A percentile compares a stretch with the other conserved stretches of the same genome.
Conservation (phyloP, 2,797 vertebrate species). For the Notolepis coatsorum region DNA sequence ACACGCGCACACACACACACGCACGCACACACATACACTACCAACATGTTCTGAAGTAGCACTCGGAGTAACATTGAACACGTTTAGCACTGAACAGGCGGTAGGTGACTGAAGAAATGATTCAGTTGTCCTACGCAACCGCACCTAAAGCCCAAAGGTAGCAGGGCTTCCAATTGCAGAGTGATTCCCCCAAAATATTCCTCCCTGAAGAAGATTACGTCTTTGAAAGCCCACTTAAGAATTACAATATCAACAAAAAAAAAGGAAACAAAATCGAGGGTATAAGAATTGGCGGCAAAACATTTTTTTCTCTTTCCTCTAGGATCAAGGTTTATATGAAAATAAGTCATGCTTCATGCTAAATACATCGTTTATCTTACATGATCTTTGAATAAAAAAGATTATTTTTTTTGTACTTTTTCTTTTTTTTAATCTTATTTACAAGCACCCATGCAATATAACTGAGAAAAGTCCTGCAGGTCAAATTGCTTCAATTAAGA, state of each 20-base stretch:
- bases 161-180: slow-evolving; percentile 55
- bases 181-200: slow-evolving; percentile 80
- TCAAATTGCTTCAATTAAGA: slow-evolving; percentile 90
- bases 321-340: slow-evolving; percentile 99
- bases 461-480: slow-evolving; percentile 93
- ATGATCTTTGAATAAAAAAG: slow-evolving; percentile 96
- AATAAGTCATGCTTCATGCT: slow-evolving; percentile 99
- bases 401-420: slow-evolving; percentile 85
- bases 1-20: slow-evolving; percentile 17
- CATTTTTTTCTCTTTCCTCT: slow-evolving; percentile 87
- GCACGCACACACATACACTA: slow-evolving; percentile 61
- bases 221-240: slow-evolving; percentile 93
- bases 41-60: slow-evolving; percentile 70
- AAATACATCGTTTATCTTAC: slow-evolving; percentile 99
- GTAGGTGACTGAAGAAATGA: slow-evolving; percentile 83
- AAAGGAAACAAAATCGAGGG: slow-evolving; percentile 86
- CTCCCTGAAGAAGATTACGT: slow-evolving; percentile 97
- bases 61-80: slow-evolving; percentile 76
- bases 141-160: neutral
- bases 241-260: slow-evolving; percentile 46
- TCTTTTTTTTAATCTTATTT: slow-evolving; percentile 88
- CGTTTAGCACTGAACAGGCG: slow-evolving; percentile 84
- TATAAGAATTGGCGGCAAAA: slow-evolving; percentile 96
- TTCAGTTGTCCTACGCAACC: neutral
- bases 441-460: slow-evolving; percentile 95